Conservation (phyloP, 2,113 vertebrate genomes). For the Salvator merianae region DNA sequence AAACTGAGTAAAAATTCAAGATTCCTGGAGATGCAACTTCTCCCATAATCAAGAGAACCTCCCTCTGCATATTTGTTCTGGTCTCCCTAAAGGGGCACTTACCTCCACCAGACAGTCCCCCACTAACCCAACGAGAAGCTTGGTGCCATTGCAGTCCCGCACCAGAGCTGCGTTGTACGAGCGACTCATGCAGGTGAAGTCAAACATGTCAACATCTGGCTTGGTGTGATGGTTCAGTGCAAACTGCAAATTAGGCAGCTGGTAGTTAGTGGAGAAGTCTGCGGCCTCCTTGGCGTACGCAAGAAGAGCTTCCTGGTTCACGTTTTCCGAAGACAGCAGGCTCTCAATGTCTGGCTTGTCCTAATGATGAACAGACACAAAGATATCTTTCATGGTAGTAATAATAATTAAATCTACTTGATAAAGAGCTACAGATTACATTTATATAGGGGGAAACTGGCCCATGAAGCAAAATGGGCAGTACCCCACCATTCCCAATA, state of each 20-base stretch:
- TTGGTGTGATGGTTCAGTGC: conserved; percentile 67
- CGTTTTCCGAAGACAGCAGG: conserved; percentile 78
- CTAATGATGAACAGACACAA: conserved; percentile 47
- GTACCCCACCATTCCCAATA: too few species aligned
- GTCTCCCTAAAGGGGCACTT: conserved; percentile 35
- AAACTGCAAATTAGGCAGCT: conserved; percentile 81
- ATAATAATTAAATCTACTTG: not conserved
- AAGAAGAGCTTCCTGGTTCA: conserved; percentile 76
- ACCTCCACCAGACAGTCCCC: conserved; percentile 97
- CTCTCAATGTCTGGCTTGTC: conserved; percentile 76
- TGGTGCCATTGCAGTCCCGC: conserved; percentile 76
- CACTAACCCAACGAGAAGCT: conserved; percentile 81
- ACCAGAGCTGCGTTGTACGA: conserved; percentile 85
- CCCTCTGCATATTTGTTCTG: not conserved
- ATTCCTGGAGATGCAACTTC: not conserved
- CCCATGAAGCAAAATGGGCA: too few species aligned
- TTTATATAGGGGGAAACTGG: too few species aligned
- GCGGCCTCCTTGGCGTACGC: conserved; percentile 82
- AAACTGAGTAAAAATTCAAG: not conserved
- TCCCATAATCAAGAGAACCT: not conserved
- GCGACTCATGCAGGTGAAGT: conserved; percentile 90
- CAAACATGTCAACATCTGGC: conserved; percentile 86
- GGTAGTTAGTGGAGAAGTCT: conserved; percentile 80
- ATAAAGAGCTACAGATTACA: not conserved
- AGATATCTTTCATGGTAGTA: not conserved